Evolutionary conservation across 35 echinoderm and acorn worm genomes (phyloP), one percentile per base, ranked within the genome.

Genomic region (Stichopus chloronotus): DNA sequence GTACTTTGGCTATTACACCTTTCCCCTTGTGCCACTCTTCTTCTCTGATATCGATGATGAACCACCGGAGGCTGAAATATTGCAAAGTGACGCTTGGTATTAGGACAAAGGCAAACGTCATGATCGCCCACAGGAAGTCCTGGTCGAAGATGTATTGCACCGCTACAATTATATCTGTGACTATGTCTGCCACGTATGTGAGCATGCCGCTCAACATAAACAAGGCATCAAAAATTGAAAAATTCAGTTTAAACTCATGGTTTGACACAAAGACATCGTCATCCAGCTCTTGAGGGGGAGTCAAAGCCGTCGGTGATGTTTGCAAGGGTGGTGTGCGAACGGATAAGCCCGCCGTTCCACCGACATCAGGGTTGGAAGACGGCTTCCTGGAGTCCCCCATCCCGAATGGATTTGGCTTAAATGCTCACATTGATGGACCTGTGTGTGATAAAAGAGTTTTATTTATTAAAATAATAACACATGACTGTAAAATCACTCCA

Each of bases 31-130:
- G 87, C 24, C 16, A 81, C 5, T 90, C 14, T 69, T 91, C 90
- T 57, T 95, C 81, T 6, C 92, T 90, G 11, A 91, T 53, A 89
- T 99, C 97, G 5, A 83, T 43, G 25, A 96, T 87, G 79, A 95
- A 96, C 97, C 97, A 99, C 53, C 97, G 53, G 7, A 99, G 90
- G 76, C 97, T 99, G 89, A 99, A 94, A 56, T 94, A 94, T 86
- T 99, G 97, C n/a, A 96, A 84, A 8, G 94, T 95, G 8, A 99
- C 71, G 24, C 95, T 96, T 11, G 97, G 95, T 22, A 99, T 61
- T 81, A 96, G 57, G 16, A 99, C 90, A 81, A 99, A 99, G 56
- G 87, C 88, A 90, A 99, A 95, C 7, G 97, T 99, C 86, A 99
- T 58, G 10, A 87, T 92, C 79, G 91, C 87, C 97, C 97, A 99